Base-by-base conservation (phyloP, 2,797 vertebrate genomes). In the Anolis apletophallus region DNA sequence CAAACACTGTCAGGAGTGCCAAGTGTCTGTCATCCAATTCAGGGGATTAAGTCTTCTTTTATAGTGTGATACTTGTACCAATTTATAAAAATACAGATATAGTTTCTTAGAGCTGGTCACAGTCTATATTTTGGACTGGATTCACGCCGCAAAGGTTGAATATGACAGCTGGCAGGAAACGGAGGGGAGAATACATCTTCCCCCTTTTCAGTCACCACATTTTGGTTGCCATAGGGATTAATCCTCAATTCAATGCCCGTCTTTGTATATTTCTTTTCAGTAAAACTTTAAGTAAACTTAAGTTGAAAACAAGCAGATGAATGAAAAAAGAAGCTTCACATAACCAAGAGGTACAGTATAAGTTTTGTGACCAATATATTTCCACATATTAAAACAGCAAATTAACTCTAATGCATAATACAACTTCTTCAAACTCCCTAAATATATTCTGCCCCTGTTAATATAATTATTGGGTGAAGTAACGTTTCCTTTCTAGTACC, bases 51-150 rank as follows among this genome's bases (percentile, higher is more conserved):
- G 95, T 91, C 93, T 95, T 97, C 94, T 96, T 96, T 97, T 96
- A 96, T 91, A 95, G 93, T 92, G 90, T 73, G 88, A 96, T 96
- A 96, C 96, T 96, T 96, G 95, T 96, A 96, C 87, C 86, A 95
- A 96, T 96, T 96, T 96, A 96, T 96, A 96, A 95, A 96, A 96
- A 96, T 97, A 96, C 94, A 97, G 96, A 97, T 97, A 97, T 95
- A 95, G 95, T 97, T 96, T 96, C 95, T 96, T 90, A 91, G 91
- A 92, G 93, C 88, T 94, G 92, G 95, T 95, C 95, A 96, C 94
- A 95, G 94, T 95, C 96, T 95, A 94, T 95, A 95, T 95, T 94
- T 96, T 97, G 96, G 95, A 95, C 91, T 89, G 86, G 94, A 93
- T 94, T 96, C 95, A 92, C 93, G 93, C 93, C 50, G 3, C 93